These are phyloP conservation scores for Venustaconcha ellipsiformis DNA, from an alignment of 1,140 invertebrate species.

Conservation along the genomic window DNA sequence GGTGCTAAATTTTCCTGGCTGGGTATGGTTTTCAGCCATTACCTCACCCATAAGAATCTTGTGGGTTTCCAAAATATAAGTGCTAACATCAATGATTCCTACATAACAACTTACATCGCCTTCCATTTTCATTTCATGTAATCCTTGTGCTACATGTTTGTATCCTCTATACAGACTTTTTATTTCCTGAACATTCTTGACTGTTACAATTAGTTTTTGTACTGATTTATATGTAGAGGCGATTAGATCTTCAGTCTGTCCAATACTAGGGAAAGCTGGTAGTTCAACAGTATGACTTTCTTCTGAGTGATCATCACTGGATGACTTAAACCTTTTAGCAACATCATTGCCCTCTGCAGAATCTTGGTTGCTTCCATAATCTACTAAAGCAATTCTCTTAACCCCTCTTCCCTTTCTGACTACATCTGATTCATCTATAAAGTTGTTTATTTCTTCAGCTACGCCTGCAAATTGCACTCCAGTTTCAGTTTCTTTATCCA, in stretches of 20 bases:
- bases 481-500: conserved; percentile 3
- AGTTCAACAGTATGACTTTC: not conserved
- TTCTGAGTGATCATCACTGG: too few relatives aligned
- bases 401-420: not conserved
- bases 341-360: not conserved
- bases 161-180: conserved; percentile 8
- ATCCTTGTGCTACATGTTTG: conserved; percentile 1
- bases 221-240: not conserved
- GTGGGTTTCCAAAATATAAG: not conserved
- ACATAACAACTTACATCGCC: not conserved
- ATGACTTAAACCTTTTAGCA: too few relatives aligned
- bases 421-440: not conserved
- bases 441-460: not conserved
- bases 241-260: not conserved
- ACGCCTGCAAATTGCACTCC: conserved; percentile 1
- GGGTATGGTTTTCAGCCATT: not conserved
- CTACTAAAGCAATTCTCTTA: not conserved
- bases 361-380: not conserved
- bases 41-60: conserved; percentile 2
- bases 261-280: too few relatives aligned
- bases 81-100: not conserved
- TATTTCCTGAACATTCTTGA: conserved; percentile 2
- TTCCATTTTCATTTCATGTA: not conserved
- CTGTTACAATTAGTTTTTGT: not conserved
- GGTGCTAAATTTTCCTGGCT: conserved; percentile 5